Base-by-base conservation (phyloP, 2,113 vertebrate genomes). In the Thinocorus orbignyianus region DNA sequence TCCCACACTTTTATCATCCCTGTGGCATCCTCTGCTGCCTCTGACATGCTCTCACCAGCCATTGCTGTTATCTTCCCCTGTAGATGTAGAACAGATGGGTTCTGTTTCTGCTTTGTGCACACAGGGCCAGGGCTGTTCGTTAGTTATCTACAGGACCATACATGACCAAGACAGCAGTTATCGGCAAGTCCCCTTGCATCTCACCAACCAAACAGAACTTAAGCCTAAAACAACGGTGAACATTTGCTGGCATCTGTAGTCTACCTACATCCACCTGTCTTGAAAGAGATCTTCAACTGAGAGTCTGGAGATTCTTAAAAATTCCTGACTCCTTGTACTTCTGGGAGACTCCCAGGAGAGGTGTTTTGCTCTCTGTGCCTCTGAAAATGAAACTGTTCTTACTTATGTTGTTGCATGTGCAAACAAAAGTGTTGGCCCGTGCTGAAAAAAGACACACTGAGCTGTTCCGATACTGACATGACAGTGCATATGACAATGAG, bases 71-170 rank as follows among this genome's bases (percentile, higher is more conserved):
- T 95, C 81, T 61, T n/a, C 28, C 65, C 48, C 62, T 46, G 0
- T 10, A 14, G 65, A 12, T 6, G 37, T 48, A 83, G 52, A 49
- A 51, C 19, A 30, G 30, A 61, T 37, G 48, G 28, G 37, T 44
- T 86, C 42, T 83, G 69, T 37, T 35, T 42, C 61, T 94, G 65
- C 70, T 85, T 57, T 44, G 24, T 49, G 73, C 26, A 1, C 1
- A 1, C 46, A 70, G 65, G 35, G 7, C 30, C 2, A 0, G 11
- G 46, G 28, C 68, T 1, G 3, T 60, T 93, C 1, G 4, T 60
- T 93, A 18, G 54, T 82, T 96, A 95, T 96, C 95, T 90, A 2
- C 51, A 51, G 64, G 16, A 33, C 81, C 92, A 90, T 70, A 35
- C 2, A 2, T 3, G 13, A 66, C 58, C 88, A 33, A 18, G 73